Conservation (phyloP, 1,140 invertebrate species). For the Pachypsylla venusta region DNA sequence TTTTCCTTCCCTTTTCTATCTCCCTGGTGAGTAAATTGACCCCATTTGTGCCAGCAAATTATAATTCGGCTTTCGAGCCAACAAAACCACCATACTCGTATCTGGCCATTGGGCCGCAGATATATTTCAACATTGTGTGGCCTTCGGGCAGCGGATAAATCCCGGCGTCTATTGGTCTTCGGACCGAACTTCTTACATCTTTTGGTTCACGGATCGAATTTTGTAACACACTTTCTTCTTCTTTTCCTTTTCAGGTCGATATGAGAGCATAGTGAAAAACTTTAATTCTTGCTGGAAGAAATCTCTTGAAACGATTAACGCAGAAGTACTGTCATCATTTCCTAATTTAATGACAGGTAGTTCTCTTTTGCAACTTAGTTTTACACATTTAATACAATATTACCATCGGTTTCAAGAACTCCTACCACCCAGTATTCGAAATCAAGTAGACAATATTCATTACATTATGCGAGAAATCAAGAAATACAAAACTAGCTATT, state of each 20-base stretch:
- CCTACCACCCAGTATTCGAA: slow-evolving; percentile 69
- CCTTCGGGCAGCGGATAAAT: too few relatives aligned
- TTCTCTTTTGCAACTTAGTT: slow-evolving; percentile 77
- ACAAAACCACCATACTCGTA: too few relatives aligned
- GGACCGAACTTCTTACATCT: too few relatives aligned
- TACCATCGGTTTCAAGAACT: slow-evolving; percentile 96
- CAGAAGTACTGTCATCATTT: slow-evolving; percentile 87
- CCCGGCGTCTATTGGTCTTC: too few relatives aligned
- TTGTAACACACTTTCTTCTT: neutral
- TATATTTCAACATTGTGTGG: too few relatives aligned
- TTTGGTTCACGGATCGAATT: too few relatives aligned
- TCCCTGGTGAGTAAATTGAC: too few relatives aligned
- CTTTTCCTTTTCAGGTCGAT: slow-evolving; percentile 6
- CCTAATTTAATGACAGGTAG: slow-evolving; percentile 92
- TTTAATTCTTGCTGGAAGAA: slow-evolving; percentile 91
- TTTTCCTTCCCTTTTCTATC: too few relatives aligned
- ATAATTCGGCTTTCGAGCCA: too few relatives aligned
- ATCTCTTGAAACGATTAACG: slow-evolving; percentile 84
- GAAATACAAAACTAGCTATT: slow-evolving; percentile 83
- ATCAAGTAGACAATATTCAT: slow-evolving; percentile 93
- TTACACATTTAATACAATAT: slow-evolving; percentile 93
- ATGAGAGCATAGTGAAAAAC: slow-evolving; percentile 50
- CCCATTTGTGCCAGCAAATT: too few relatives aligned
- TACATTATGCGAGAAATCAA: slow-evolving; percentile 99
- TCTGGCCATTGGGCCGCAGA: too few relatives aligned